phyloP scores from a whole-genome alignment of 2,888 invertebrate species.

The Pelosia muscerda region DNA sequence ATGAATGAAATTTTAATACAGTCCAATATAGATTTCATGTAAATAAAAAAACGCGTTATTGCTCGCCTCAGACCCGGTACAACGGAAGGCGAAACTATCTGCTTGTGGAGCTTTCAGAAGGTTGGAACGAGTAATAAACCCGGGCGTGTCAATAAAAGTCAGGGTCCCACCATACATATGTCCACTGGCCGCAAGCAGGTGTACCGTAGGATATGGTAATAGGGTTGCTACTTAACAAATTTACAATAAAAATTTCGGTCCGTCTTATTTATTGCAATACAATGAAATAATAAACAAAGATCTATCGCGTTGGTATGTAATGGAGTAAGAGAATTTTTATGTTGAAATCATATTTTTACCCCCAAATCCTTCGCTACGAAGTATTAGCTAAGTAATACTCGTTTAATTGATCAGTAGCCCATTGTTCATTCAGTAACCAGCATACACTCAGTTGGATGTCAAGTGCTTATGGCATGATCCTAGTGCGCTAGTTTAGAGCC shows the following conservation, averaged over 20 bases:
- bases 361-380: neutral
- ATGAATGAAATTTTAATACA: neutral
- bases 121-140: slow-evolving; percentile 75
- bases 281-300: neutral
- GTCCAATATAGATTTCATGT: neutral
- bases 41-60: slow-evolving; percentile 27
- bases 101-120: slow-evolving; percentile 58
- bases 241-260: neutral
- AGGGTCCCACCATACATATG: slow-evolving; percentile 76
- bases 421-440: too few species aligned
- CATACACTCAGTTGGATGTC: too few species aligned
- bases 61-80: slow-evolving; percentile 42
- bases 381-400: too few species aligned
- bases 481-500: too few species aligned
- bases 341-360: neutral
- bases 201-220: slow-evolving; percentile 60
- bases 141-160: slow-evolving; percentile 81
- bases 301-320: neutral
- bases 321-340: neutral
- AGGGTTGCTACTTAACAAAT: slow-evolving; percentile 53
- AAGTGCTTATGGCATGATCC: too few species aligned
- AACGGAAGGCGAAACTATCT: slow-evolving; percentile 61
- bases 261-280: neutral
- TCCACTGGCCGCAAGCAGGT: slow-evolving; percentile 73
- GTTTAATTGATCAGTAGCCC: too few species aligned